Conservation (phyloP, 2,888 invertebrate genomes). For the Leptopilina syphax region DNA sequence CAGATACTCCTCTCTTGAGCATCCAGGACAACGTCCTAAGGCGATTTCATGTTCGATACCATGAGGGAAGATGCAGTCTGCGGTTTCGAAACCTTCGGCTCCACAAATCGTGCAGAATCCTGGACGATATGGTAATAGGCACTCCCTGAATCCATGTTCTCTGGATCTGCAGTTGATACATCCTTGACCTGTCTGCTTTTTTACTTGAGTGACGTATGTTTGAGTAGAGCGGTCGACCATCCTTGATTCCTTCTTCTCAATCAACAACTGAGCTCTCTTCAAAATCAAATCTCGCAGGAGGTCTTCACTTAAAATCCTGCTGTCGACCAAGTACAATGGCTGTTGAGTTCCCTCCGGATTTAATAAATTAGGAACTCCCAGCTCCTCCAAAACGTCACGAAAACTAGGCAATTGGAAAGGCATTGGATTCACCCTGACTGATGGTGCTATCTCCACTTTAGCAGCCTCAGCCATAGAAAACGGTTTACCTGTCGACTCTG, state of each 20-base stretch:
- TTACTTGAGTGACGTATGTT: slow-evolving; percentile 17
- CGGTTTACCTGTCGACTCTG: neutral
- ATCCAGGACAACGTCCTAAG: slow-evolving; percentile 26
- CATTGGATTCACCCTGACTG: neutral
- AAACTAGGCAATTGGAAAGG: neutral
- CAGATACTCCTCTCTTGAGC: slow-evolving; percentile 16
- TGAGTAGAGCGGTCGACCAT: slow-evolving; percentile 38
- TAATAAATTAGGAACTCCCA: neutral
- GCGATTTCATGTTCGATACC: neutral
- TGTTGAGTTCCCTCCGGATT: neutral
- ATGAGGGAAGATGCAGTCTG: neutral
- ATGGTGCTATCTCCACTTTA: neutral
- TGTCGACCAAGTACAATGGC: slow-evolving; percentile 32
- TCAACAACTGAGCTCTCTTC: neutral
- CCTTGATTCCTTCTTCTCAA: neutral
- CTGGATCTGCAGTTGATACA: slow-evolving; percentile 47
- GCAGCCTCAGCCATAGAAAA: neutral
- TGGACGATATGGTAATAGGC: slow-evolving; percentile 40
- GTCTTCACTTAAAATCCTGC: slow-evolving; percentile 29
- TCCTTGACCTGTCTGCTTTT: slow-evolving; percentile 35
- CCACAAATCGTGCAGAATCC: neutral
- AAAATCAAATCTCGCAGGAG: slow-evolving; percentile 23
- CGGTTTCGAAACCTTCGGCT: neutral
- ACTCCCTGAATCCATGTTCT: neutral
- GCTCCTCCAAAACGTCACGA: neutral